These are phyloP conservation scores for Lepisosteus oculatus DNA, from an alignment of 2,113 vertebrate species.

Conservation along the genomic window DNA sequence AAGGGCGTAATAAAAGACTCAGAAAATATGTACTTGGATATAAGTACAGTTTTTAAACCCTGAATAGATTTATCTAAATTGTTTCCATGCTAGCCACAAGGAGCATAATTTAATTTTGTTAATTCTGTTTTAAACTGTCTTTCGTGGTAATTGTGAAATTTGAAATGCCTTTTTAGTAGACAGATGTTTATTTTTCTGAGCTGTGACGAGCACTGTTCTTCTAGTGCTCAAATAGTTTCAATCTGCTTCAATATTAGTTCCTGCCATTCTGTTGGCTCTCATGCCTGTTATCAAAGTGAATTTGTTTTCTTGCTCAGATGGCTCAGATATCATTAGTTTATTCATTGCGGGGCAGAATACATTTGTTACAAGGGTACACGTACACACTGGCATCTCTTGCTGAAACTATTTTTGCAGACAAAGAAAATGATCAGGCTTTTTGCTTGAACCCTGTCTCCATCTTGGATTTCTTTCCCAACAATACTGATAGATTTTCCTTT, in stretches of 20 bases:
- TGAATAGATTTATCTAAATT: background rate
- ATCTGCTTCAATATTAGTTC: background rate
- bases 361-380: background rate
- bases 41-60: background rate
- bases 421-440: background rate
- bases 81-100: background rate
- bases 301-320: background rate
- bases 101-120: conserved; percentile 3
- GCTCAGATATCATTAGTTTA: background rate
- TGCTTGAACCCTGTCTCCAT: background rate
- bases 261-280: background rate
- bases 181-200: background rate
- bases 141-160: conserved; percentile 1
- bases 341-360: background rate
- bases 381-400: no score
- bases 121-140: background rate
- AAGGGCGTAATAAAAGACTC: no score
- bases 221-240: background rate
- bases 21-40: no score
- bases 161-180: background rate
- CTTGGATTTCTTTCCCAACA: background rate
- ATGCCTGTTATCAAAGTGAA: background rate
- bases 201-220: background rate
- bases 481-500: background rate
- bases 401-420: no score